Base-by-base conservation (phyloP, 1,140 invertebrate species). In the Euborellia annulipes region DNA sequence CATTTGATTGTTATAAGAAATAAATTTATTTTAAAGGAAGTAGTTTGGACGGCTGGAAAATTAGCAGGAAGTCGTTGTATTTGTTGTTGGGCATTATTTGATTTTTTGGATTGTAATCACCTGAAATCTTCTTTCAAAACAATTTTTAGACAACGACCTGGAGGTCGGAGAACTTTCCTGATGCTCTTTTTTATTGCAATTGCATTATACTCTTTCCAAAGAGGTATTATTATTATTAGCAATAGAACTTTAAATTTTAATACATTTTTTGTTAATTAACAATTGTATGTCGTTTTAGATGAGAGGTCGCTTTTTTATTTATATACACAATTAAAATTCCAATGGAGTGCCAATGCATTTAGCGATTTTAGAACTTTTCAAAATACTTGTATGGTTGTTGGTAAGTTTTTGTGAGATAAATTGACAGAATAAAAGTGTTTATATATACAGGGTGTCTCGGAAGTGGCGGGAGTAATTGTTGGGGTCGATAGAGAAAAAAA, bases 191-290 rank as follows among this genome's bases (percentile, higher is more conserved):
- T 85, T 2, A 49, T 78, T 8, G 69, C 74, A 3, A 83, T 84
- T 79, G 70, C 69, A 1, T 62, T 83, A 9, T 85, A 85, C 53
- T 79, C 79, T 36, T 84, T 85, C 50, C 82, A 85, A 62, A 69
- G 82, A 56, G 69, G 69, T 71, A 51, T n/a, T n/a, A n/a, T n/a
- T n/a, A n/a, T n/a, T n/a, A n/a, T n/a, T n/a, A n/a, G n/a, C n/a
- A n/a, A n/a, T n/a, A n/a, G n/a, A n/a, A n/a, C n/a, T n/a, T n/a
- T n/a, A n/a, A n/a, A n/a, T n/a, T n/a, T n/a, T n/a, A n/a, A n/a
- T n/a, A n/a, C n/a, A n/a, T n/a, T n/a, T n/a, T n/a, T n/a, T 27
- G 23, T 27, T 27, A 4, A 27, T 27, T 27, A 27, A 6, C 11
- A 6, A 27, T 27, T 27, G 4, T 27, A 27, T 27, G 11, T 27